A percentile compares a stretch with the other conserved stretches of the same genome.
phyloP scores from a whole-genome alignment of 2,888 invertebrate species.

The Julus scandinavius region DNA sequence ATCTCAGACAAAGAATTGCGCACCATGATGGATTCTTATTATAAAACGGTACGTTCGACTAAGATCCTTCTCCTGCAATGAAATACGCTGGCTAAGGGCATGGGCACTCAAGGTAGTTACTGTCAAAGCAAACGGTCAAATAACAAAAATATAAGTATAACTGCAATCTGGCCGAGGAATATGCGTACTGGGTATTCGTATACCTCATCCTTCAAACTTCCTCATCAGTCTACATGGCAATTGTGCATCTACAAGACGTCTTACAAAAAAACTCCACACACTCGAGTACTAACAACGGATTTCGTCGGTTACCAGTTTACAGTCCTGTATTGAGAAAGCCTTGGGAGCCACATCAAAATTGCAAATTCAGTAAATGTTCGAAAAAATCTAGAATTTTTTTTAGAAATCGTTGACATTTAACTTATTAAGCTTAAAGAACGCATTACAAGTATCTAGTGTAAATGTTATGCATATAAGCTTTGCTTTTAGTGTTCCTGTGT shows the following conservation, averaged over 20 bases:
- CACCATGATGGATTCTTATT: constrained; percentile 21
- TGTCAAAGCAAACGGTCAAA: constrained; percentile 20
- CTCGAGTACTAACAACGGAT: not conserved
- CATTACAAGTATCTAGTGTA: too few relatives aligned
- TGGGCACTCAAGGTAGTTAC: constrained; percentile 33
- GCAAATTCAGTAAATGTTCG: not conserved
- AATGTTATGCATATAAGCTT: too few relatives aligned
- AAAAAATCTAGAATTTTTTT: too few relatives aligned
- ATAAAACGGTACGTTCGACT: constrained; percentile 43
- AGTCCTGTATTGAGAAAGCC: not conserved
- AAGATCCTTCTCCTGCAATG: constrained; percentile 27
- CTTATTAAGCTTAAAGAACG: too few relatives aligned
- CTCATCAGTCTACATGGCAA: not conserved
- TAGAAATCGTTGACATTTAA: too few relatives aligned
- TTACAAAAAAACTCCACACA: not conserved
- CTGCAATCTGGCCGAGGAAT: not conserved
- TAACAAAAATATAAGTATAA: not conserved
- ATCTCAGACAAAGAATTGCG: constrained; percentile 47
- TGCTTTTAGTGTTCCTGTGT: too few relatives aligned
- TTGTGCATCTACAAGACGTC: not conserved
- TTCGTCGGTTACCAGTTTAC: not conserved
- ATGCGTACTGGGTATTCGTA: not conserved
- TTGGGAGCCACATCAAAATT: not conserved
- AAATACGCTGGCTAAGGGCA: constrained; percentile 27
- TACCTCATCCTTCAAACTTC: constrained; percentile 13